A percentile compares a stretch with the other conserved stretches of the same genome.
These are phyloP conservation scores for Ophonus ardosiacus DNA, from an alignment of 2,888 invertebrate genomes.

Conservation along the genomic window DNA sequence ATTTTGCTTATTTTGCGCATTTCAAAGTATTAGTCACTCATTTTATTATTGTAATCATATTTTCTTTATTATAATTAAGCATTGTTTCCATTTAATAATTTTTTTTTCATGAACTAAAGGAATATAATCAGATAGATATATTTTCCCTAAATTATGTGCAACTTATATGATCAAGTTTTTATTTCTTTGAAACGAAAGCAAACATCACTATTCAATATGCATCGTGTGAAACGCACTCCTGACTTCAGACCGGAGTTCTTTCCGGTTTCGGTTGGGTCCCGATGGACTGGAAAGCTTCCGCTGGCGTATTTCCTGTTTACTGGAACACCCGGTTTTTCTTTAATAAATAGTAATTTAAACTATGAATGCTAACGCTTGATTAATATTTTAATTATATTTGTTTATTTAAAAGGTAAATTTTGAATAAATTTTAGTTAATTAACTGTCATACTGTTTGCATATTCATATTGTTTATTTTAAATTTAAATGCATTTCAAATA, in stretches of 20 bases:
- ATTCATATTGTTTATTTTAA: neutral
- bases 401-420: neutral
- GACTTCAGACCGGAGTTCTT: neutral
- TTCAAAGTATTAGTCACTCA: too few relatives aligned
- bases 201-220: conserved; percentile 38
- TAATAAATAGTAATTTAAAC: conserved; percentile 22
- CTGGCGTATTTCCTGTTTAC: conserved; percentile 55
- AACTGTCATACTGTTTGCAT: neutral
- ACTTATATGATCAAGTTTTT: neutral
- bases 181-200: neutral
- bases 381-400: neutral
- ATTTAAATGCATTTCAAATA: neutral
- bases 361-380: neutral
- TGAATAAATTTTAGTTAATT: neutral
- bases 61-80: too few relatives aligned
- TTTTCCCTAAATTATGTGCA: too few relatives aligned
- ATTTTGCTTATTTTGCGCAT: too few relatives aligned
- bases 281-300: conserved; percentile 46
- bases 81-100: too few relatives aligned
- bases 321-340: conserved; percentile 1
- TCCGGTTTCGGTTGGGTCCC: conserved; percentile 18
- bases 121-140: too few relatives aligned
- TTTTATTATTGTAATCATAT: too few relatives aligned
- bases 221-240: neutral
- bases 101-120: too few relatives aligned